Conservation (phyloP, 2,113 vertebrate genomes). For the Tachycineta bicolor region DNA sequence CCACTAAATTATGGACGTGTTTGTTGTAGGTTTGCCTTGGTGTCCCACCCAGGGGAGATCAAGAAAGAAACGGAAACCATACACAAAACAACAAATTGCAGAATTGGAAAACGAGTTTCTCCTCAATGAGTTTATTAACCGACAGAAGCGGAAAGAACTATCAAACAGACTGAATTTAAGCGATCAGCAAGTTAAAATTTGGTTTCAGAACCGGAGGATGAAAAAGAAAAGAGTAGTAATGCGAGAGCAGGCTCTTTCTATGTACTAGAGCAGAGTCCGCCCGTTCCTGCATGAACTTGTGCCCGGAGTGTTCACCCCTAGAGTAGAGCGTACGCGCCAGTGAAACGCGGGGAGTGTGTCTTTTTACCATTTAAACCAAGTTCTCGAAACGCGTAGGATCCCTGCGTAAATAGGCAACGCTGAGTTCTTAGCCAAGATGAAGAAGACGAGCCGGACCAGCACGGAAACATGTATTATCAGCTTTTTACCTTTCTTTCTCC, state of each 20-base stretch:
- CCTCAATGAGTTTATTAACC: conserved; percentile 92
- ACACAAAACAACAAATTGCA: conserved; percentile 91
- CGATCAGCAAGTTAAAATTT: conserved; percentile 97
- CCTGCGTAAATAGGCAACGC: background rate
- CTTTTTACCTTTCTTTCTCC: conserved; percentile 39
- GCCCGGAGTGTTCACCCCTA: conserved; percentile 36
- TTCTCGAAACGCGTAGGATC: background rate
- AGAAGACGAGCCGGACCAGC: background rate
- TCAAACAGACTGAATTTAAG: conserved; percentile 92
- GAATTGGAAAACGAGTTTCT: conserved; percentile 94
- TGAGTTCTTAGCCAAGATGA: background rate
- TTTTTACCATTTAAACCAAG: background rate
- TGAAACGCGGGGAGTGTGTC: background rate
- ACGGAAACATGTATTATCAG: conserved; percentile 30
- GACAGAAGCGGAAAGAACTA: conserved; percentile 91
- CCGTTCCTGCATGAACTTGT: conserved; percentile 58
- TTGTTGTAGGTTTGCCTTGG: conserved; percentile 87
- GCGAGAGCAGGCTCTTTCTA: conserved; percentile 86
- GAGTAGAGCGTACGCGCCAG: conserved; percentile 21
- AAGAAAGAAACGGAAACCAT: conserved; percentile 94
- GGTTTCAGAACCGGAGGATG: conserved; percentile 97
- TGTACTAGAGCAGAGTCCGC: conserved; percentile 59
- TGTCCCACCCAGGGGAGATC: conserved; percentile 85
- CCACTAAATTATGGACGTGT: conserved; percentile 44
- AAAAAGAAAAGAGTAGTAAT: conserved; percentile 93